phyloP scores from a whole-genome alignment of 2,888 invertebrate genomes.

The Cataglyphis rosenhaueri region DNA sequence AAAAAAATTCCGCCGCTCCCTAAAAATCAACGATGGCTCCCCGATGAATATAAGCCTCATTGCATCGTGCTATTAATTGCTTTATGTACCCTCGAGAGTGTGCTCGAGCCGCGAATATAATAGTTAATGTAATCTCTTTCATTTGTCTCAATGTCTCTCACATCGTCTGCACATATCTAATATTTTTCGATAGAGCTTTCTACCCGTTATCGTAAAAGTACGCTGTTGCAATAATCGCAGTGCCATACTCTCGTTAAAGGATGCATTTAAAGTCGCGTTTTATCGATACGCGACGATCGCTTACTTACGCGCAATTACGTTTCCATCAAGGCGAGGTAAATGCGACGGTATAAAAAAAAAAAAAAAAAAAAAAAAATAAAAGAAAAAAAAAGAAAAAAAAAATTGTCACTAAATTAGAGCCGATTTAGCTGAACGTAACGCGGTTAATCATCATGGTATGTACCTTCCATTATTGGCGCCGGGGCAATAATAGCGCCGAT shows the following conservation, averaged over 20 bases:
- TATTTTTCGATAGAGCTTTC: not conserved
- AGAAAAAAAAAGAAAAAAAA: slow-evolving; percentile 5
- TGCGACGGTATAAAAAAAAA: not conserved
- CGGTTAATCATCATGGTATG: slow-evolving; percentile 61
- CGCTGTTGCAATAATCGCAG: not conserved
- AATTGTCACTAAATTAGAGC: slow-evolving; percentile 45
- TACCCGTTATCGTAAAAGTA: not conserved
- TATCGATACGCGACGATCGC: slow-evolving; percentile 21
- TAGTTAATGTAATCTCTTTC: slow-evolving; percentile 52
- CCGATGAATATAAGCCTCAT: slow-evolving; percentile 35
- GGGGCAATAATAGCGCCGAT: slow-evolving; percentile 63
- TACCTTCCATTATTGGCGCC: slow-evolving; percentile 55
- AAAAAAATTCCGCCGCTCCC: slow-evolving; percentile 50
- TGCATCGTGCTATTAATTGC: slow-evolving; percentile 13
- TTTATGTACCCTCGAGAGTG: not conserved
- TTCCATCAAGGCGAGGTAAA: slow-evolving; percentile 12
- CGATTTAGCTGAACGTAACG: slow-evolving; percentile 50
- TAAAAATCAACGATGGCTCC: slow-evolving; percentile 45
- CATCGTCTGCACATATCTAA: not conserved
- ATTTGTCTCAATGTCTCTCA: slow-evolving; percentile 39
- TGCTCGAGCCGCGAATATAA: slow-evolving; percentile 9
- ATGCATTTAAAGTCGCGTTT: slow-evolving; percentile 3
- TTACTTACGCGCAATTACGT: slow-evolving; percentile 10
- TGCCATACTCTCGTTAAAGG: not conserved
- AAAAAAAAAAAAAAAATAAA: not conserved